Evolutionary conservation across 2,888 invertebrate species (phyloP).

Genomic region (Lagria hirta): DNA sequence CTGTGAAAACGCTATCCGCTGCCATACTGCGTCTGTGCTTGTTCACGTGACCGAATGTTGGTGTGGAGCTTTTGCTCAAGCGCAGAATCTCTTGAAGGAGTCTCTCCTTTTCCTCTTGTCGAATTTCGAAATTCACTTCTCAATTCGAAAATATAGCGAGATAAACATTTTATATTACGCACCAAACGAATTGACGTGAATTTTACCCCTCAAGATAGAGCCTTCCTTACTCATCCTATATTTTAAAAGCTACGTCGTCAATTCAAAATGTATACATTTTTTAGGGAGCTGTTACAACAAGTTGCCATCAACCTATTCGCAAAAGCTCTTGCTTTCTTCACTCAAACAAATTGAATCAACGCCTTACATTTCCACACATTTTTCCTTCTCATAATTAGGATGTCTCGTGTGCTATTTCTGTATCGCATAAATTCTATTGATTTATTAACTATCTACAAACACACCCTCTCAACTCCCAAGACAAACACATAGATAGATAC

Average conservation of each 20-base stretch:
- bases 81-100: conserved; percentile 30
- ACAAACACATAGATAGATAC: too few relatives aligned
- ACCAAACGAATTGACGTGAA: conserved; percentile 23
- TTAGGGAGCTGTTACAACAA: conserved; percentile 12
- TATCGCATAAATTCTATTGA: conserved; percentile 14
- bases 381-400: conserved; percentile 14
- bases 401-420: conserved; percentile 13
- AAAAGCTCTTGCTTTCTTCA: conserved; percentile 9
- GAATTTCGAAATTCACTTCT: conserved; percentile 19
- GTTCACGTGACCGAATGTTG: conserved; percentile 50
- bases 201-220: conserved; percentile 17
- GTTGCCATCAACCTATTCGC: too few relatives aligned
- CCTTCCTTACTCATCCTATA: conserved; percentile 18
- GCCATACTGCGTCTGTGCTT: conserved; percentile 54
- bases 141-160: conserved; percentile 21
- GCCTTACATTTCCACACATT: conserved; percentile 2
- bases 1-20: conserved; percentile 31
- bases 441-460: conserved; percentile 10
- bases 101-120: too few relatives aligned
- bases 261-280: conserved; percentile 8
- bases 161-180: conserved; percentile 27
- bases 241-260: conserved; percentile 15
- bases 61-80: conserved; percentile 38
- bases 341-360: conserved; percentile 1
- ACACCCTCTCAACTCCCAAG: too few relatives aligned